Base-by-base conservation (phyloP, 2,888 invertebrate species). In the Sceliomorpha sp. region DNA sequence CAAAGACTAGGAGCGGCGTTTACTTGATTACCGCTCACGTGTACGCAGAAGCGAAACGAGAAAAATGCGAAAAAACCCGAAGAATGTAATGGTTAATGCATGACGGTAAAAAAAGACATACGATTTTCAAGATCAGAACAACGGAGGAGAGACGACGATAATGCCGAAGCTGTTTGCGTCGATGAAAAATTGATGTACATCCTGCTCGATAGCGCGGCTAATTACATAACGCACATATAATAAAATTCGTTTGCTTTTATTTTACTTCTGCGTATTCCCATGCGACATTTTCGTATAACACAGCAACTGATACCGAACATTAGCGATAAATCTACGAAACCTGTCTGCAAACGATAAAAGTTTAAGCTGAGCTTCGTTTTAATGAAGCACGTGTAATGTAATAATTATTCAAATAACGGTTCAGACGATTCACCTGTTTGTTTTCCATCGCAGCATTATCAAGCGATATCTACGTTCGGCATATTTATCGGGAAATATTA, bases 1-100 rank as follows among this genome's bases (percentile, higher is more conserved):
- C 70, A 70, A 70, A 66, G 70, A 53, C 70, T 70, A 64, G 70
- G 70, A 70, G 70, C 66, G 66, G 66, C 62, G 10, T 26, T n/a
- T 5, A n/a, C 15, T 27, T 26, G 42, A 20, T 20, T 20, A 39
- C 9, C 20, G 39, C 20, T 42, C 42, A 27, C 24, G 42, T 32
- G 27, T 9, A 29, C 10, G 10, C 31, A 12, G 2, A 24, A 24
- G 2, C 5, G 15, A 1, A 31, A 9, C 6, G 20, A 12, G 14
- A 31, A 31, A 47, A 32, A 14, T 34, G n/a, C n/a, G n/a, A 8
- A 17, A 20, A 20, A 20, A 20, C 5, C 2, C 5, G 5, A 31
- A 50, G 62, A 67, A 59, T 63, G 71, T 17, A 36, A 40, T 39
- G 50, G 44, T 44, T 44, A 44, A 55, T 40, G 68, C 34, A 45